Evolutionary conservation across 2,113 vertebrate species (phyloP).

Genomic region (Elgaria multicarinata): DNA sequence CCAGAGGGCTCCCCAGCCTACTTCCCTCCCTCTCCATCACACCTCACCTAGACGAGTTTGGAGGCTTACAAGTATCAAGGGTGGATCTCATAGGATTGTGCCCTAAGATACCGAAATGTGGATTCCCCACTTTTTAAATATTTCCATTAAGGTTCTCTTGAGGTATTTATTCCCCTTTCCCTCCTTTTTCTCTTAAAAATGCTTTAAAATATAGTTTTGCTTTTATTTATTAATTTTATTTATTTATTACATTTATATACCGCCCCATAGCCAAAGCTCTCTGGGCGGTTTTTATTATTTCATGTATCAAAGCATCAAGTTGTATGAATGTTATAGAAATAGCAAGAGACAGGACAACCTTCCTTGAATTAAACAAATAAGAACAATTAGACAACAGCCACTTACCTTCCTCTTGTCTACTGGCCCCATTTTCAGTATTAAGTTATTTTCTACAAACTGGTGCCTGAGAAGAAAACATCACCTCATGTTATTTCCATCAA

Average conservation of each 20-base stretch:
- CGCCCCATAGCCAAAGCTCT: too few relatives aligned
- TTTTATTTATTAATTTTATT: too few relatives aligned
- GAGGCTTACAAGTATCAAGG: too few relatives aligned
- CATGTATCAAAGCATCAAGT: background rate
- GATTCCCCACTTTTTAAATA: background rate
- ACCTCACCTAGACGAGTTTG: too few relatives aligned
- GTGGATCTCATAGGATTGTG: too few relatives aligned
- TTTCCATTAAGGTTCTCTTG: background rate
- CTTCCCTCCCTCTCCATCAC: too few relatives aligned
- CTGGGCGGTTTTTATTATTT: background rate
- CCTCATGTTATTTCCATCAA: background rate
- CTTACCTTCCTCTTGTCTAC: conserved; percentile 98
- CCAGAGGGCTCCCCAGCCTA: too few relatives aligned
- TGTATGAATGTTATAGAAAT: background rate
- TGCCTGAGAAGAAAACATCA: conserved; percentile 82
- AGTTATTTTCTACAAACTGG: conserved; percentile 99
- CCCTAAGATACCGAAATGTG: background rate
- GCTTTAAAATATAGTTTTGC: background rate
- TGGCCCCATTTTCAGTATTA: conserved; percentile 99
- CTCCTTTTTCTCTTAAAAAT: background rate
- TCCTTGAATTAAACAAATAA: too few relatives aligned
- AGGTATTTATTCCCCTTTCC: background rate
- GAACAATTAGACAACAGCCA: background rate
- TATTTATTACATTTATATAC: too few relatives aligned
- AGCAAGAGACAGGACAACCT: background rate